Evolutionary conservation across 2,797 vertebrate genomes (phyloP).

Genomic region (Parauchenoglanis ngamensis): DNA sequence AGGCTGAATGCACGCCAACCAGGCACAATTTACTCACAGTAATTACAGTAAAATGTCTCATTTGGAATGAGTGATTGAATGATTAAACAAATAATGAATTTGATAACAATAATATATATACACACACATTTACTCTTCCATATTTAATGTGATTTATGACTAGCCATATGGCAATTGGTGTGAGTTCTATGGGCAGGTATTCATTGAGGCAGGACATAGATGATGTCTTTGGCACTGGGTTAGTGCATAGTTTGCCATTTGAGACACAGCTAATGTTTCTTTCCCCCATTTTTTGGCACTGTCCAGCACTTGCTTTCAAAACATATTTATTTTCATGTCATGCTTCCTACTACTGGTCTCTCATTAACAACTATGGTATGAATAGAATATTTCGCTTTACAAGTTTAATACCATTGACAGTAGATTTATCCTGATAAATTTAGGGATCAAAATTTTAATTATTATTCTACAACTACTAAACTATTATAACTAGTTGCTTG

Average conservation of each 20-base stretch:
- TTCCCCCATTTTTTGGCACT: neutral
- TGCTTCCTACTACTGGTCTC: neutral
- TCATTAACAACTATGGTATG: neutral
- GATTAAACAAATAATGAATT: neutral
- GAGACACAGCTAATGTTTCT: neutral
- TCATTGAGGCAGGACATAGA: neutral
- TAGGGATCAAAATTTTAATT: neutral
- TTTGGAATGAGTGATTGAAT: neutral
- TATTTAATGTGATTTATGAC: neutral
- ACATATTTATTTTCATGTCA: neutral
- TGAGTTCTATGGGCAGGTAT: neutral
- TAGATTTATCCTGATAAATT: neutral
- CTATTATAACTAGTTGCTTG: neutral
- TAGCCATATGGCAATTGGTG: neutral
- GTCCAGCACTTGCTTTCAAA: neutral
- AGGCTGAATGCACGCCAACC: too few species aligned
- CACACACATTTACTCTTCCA: too few species aligned
- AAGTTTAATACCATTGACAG: neutral
- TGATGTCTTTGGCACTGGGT: neutral
- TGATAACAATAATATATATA: too few species aligned
- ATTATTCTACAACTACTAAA: neutral
- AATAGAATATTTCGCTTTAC: neutral
- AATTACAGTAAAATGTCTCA: neutral
- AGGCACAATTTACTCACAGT: neutral
- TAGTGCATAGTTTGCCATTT: neutral